Conservation (phyloP, 1,140 invertebrate species). For the Leptonema lineaticorne region DNA sequence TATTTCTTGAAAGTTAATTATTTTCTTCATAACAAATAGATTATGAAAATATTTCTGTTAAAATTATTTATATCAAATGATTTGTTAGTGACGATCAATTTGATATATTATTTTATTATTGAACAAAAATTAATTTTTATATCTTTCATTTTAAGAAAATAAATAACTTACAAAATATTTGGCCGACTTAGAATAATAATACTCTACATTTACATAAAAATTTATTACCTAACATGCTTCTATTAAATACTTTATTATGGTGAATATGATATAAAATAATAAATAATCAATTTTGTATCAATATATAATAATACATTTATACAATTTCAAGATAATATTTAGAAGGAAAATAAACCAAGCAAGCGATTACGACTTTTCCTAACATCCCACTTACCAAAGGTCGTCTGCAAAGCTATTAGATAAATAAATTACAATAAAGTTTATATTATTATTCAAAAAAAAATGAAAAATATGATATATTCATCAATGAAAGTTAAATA, state of each 20-base stretch:
- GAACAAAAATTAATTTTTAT: no score
- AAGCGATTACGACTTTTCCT: constrained; percentile 12
- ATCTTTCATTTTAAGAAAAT: no score
- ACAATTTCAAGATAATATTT: neutral
- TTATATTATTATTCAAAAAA: neutral
- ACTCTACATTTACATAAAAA: constrained; percentile 3
- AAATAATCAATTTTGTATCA: constrained; percentile 4
- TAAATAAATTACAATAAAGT: constrained; percentile 9
- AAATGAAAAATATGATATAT: neutral
- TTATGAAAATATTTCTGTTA: no score
- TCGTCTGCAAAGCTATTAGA: constrained; percentile 58
- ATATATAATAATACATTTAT: constrained; percentile 7
- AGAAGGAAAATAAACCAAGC: constrained; percentile 5
- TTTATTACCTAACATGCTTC: constrained; percentile 21
- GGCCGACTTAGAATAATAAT: no score
- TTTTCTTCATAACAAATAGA: no score
- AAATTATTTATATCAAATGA: no score
- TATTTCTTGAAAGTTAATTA: no score
- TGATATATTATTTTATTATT: no score
- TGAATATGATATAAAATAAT: no score
- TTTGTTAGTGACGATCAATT: no score
- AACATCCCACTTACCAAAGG: constrained; percentile 47
- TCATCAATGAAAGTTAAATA: neutral
- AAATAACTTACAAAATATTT: no score
- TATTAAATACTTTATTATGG: no score